These are phyloP conservation scores for Battus philenor DNA, from an alignment of 1,140 invertebrate genomes.

Conservation along the genomic window DNA sequence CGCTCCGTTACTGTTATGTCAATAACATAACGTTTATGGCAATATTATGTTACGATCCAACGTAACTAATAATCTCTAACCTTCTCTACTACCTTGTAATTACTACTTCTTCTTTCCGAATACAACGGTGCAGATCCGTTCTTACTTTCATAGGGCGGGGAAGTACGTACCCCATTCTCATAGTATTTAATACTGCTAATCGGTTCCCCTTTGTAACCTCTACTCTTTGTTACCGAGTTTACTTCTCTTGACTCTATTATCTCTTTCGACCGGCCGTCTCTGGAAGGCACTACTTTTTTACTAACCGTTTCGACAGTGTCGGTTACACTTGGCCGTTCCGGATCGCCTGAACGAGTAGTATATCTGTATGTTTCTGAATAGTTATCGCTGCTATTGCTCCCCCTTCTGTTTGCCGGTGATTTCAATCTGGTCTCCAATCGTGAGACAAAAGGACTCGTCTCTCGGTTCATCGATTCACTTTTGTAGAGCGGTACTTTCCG, in stretches of 20 bases:
- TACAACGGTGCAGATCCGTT: constrained; percentile 51
- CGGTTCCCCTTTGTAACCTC: constrained; percentile 72
- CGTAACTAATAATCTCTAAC: constrained; percentile 65
- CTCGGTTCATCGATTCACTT: constrained; percentile 68
- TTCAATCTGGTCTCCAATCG: constrained; percentile 64
- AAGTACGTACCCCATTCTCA: constrained; percentile 65
- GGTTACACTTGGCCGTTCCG: constrained; percentile 78
- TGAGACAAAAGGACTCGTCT: constrained; percentile 67
- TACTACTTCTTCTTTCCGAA: constrained; percentile 64
- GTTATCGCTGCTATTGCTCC: constrained; percentile 80
- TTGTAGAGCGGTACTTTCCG: constrained; percentile 65
- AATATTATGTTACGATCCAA: constrained; percentile 30
- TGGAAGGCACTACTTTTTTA: constrained; percentile 80
- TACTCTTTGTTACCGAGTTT: constrained; percentile 81
- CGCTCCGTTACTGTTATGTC: constrained; percentile 40
- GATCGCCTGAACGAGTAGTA: constrained; percentile 80
- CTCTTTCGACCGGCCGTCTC: constrained; percentile 78
- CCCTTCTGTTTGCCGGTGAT: constrained; percentile 69
- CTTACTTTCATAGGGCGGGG: constrained; percentile 59
- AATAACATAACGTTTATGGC: constrained; percentile 49
- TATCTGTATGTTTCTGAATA: constrained; percentile 83
- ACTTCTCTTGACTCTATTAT: constrained; percentile 82
- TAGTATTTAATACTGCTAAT: constrained; percentile 64
- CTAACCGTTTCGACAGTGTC: constrained; percentile 82
- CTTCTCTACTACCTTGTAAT: constrained; percentile 70